Evolutionary conservation across 2,888 invertebrate genomes (phyloP).

Genomic region (Teleiodes luculella): DNA sequence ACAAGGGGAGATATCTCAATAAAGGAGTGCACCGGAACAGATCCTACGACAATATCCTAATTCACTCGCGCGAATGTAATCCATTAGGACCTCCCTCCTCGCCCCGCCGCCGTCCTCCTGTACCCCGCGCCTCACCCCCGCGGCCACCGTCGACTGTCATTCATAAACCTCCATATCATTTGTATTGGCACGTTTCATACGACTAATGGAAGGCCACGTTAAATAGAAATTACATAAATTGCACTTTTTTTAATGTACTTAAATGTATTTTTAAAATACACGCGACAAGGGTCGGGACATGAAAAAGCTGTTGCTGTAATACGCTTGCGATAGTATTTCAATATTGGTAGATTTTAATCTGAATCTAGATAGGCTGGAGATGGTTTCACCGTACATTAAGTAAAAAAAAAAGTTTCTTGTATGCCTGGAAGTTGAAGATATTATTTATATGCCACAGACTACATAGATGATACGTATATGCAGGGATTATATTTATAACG

Average conservation of each 20-base stretch:
- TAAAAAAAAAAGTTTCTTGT: no score
- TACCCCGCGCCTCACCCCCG: slow-evolving; percentile 20
- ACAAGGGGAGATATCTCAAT: slow-evolving; percentile 46
- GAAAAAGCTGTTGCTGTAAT: not conserved
- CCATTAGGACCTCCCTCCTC: slow-evolving; percentile 65
- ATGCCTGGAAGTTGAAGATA: no score
- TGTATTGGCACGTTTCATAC: slow-evolving; percentile 78
- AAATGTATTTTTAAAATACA: slow-evolving; percentile 1
- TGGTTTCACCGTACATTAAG: no score
- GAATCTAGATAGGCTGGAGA: no score
- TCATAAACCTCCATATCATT: slow-evolving; percentile 77
- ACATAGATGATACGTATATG: no score
- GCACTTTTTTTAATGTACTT: slow-evolving; percentile 32
- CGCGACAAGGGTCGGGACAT: not conserved
- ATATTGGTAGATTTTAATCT: not conserved
- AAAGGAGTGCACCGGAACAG: slow-evolving; percentile 75
- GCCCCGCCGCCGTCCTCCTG: slow-evolving; percentile 28
- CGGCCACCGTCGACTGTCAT: slow-evolving; percentile 62
- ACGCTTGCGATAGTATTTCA: not conserved
- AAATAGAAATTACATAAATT: slow-evolving; percentile 50
- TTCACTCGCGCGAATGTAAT: slow-evolving; percentile 77
- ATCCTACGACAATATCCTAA: slow-evolving; percentile 77
- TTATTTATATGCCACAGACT: no score
- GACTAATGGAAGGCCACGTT: slow-evolving; percentile 72
- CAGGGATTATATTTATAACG: no score